Percentiles rank a stretch among this genome's conserved stretches.
Evolutionary conservation across 2,113 vertebrate species (phyloP).

Genomic region (Clupea harengus): DNA sequence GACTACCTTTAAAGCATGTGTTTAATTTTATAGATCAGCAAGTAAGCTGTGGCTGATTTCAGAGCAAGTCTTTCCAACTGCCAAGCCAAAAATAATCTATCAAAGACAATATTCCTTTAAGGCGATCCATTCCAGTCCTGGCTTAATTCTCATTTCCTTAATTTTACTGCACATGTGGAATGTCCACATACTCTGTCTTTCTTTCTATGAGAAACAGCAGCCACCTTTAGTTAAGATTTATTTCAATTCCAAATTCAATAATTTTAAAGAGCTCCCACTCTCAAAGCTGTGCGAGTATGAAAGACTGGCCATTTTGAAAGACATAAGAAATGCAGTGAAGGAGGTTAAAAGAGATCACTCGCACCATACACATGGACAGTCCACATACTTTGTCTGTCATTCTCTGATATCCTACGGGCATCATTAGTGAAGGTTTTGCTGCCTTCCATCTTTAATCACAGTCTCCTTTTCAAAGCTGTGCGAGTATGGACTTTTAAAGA

Average conservation of each 20-base stretch:
- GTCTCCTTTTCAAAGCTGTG: slow-evolving; percentile 25
- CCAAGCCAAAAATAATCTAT: slow-evolving; percentile 52
- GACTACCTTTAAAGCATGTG: slow-evolving; percentile 34
- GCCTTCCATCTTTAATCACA: slow-evolving; percentile 33
- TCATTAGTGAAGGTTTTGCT: background rate
- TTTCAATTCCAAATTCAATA: background rate
- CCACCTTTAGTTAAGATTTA: background rate
- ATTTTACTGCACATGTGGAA: slow-evolving; percentile 45
- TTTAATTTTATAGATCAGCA: slow-evolving; percentile 45
- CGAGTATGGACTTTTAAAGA: slow-evolving; percentile 10
- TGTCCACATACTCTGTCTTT: background rate
- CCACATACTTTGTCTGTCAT: background rate
- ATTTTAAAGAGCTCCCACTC: background rate
- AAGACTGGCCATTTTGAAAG: background rate
- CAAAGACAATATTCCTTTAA: slow-evolving; percentile 42
- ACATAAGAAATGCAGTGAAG: background rate
- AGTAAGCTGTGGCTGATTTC: slow-evolving; percentile 43
- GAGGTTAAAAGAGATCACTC: background rate
- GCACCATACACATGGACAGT: background rate
- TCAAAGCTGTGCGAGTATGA: background rate
- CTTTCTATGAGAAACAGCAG: background rate
- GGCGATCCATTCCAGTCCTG: slow-evolving; percentile 38
- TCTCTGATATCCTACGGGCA: background rate
- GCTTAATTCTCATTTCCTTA: slow-evolving; percentile 31
- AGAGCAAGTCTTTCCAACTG: slow-evolving; percentile 44